Evolutionary conservation across 1,140 invertebrate genomes (phyloP), one percentile per base, ranked within the genome.

Genomic region (Triops longicaudatus): DNA sequence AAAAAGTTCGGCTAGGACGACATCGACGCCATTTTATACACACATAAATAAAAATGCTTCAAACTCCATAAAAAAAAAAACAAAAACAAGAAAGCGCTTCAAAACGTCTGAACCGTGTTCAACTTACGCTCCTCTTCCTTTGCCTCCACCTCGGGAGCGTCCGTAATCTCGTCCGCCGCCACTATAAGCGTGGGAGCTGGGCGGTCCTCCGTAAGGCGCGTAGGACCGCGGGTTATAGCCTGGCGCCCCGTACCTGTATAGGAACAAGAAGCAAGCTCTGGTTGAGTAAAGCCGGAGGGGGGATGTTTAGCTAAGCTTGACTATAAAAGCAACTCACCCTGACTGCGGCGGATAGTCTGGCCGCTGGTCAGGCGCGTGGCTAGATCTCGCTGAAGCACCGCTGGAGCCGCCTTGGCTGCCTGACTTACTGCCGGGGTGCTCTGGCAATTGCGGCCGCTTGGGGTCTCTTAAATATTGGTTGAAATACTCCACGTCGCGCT

Each of bases 401-500:
- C 72, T 76, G 31, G 77, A 77, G 14, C 78, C 73, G 11, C 76
- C 72, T 12, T 73, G 28, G 12, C 79, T 77, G 73, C 78, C 80
- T 11, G 79, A 74, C 76, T 83, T 80, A 79, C 88, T 91, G 22
- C 90, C 90, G 77, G 94, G 91, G 83, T 93, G 90, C 84, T 98
- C 97, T 4, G 96, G 92, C 78, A 98, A 86, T 82, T 95, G 93
- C 0, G 98, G 97, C 77, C 98, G 88, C 83, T 98, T 97, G 0
- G 96, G 92, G 87, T 99, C 98, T 71, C 90, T 87, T 78, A 99
- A 86, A 85, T 98, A 99, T 84, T 98, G 98, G 84, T 99, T 99
- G 86, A 98, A 99, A 85, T 96, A 99, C 78, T 95, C 89, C 72
- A 96, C 88, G 86, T 99, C 97, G 81, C 96, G 95, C 79, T 93